These are phyloP conservation scores for Sula dactylatra DNA, from an alignment of 2,113 vertebrate species.

Conservation along the genomic window DNA sequence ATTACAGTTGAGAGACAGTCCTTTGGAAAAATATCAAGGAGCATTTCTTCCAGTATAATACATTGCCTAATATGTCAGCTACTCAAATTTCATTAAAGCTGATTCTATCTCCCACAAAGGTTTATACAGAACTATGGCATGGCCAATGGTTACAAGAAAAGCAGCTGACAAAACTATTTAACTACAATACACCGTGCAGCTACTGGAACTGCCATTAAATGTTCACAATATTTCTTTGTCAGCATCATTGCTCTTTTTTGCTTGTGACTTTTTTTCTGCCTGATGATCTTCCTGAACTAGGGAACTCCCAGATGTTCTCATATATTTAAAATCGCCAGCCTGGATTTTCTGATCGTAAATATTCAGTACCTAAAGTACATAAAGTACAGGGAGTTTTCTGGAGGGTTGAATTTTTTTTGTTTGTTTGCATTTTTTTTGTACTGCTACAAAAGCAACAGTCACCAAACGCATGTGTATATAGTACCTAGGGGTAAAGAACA, in stretches of 20 bases:
- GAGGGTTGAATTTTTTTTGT: neutral
- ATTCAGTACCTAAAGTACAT: no score
- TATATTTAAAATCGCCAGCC: neutral
- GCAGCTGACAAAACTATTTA: conserved; percentile 64
- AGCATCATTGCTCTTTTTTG: conserved; percentile 4
- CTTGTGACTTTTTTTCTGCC: neutral
- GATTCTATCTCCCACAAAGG: conserved; percentile 37
- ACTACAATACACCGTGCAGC: conserved; percentile 26
- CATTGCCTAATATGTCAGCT: conserved; percentile 44
- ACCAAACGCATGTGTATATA: neutral
- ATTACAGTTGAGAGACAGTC: conserved; percentile 6
- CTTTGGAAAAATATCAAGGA: conserved; percentile 56
- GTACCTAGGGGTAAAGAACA: neutral
- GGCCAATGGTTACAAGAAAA: conserved; percentile 54
- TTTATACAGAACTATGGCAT: conserved; percentile 29
- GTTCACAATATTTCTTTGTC: conserved; percentile 44
- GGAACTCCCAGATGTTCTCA: neutral
- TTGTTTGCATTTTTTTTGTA: neutral
- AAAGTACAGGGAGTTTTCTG: neutral
- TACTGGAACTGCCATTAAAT: conserved; percentile 56
- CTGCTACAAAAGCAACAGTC: neutral
- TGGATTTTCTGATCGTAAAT: neutral
- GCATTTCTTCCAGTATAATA: conserved; percentile 48
- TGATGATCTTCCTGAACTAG: neutral
- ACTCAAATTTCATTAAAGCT: conserved; percentile 59